Evolutionary conservation across 1,140 invertebrate species (phyloP), one percentile per base, ranked within the genome.

Genomic region (Pogonomyrmex californicus): DNA sequence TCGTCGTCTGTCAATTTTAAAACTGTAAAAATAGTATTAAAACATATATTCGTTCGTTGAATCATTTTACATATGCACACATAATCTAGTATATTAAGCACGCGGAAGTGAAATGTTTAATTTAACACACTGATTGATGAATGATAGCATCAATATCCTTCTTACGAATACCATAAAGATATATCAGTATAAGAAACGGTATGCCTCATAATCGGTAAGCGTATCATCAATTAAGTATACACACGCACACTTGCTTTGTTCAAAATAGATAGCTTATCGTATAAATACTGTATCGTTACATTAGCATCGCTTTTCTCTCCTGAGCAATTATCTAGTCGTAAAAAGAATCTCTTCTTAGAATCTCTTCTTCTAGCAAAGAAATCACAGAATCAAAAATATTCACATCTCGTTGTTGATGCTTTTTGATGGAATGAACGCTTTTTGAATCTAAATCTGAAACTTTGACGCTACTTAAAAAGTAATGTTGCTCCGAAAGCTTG

Each of bases 391-490:
- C 82, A 38, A 95, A 85, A 68, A 96, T 93, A 56, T 95, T 90
- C n/a, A 65, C 79, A 70, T 96, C 95, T 65, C 95, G 93, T 70
- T 94, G 93, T 33, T 88, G 92, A 93, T 96, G 96, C 86, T 95
- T 96, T 56, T 95, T 93, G 78, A 96, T 96, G 60, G 95, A 95
- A 9, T 94, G 92, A 9, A 96, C 49, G 86, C 93, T 95, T 88
- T 96, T 96, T 4, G 96, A 95, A 87, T 96, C 96, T 44, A 96
- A 83, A 90, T 96, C 96, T 0, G 95, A 94, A 49, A 96, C 92
- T 36, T 94, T 95, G 49, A 96, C 92, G 81, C 92, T 95, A 4
- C 95, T 94, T 9, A 94, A 68, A 89, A 95, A 96, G n/a, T 86
- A 90, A 3, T 89, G 86, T 23, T 93, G 91, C 49, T 94, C 88